These are phyloP conservation scores for Champsocephalus gunnari DNA, from an alignment of 2,797 vertebrate genomes.

Conservation along the genomic window DNA sequence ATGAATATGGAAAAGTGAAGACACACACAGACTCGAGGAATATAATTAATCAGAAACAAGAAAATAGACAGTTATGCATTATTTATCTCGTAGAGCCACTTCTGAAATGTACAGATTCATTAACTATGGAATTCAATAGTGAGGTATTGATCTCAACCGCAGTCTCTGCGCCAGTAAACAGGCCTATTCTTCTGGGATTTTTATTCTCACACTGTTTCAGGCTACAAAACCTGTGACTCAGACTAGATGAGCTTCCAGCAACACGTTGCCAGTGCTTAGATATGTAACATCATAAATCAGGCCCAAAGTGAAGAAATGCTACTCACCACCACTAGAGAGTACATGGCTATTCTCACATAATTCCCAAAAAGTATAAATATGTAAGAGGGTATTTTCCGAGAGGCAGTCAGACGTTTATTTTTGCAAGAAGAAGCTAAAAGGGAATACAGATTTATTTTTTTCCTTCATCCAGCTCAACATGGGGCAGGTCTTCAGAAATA, in stretches of 20 bases:
- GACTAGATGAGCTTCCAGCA: conserved; percentile 8
- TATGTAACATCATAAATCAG: conserved; percentile 30
- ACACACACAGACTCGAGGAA: background rate
- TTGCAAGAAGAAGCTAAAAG: conserved; percentile 30
- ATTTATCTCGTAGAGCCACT: conserved; percentile 54
- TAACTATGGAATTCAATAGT: conserved; percentile 29
- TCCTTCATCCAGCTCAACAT: conserved; percentile 11
- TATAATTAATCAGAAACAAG: conserved; percentile 36
- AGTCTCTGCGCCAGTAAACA: conserved; percentile 3
- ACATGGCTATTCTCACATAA: conserved; percentile 26
- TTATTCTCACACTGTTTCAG: conserved; percentile 12
- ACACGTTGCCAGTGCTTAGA: background rate
- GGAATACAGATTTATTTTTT: conserved; percentile 17
- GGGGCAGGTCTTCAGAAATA: conserved; percentile 22
- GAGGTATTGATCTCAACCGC: conserved; percentile 40
- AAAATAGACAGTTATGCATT: conserved; percentile 48
- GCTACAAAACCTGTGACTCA: conserved; percentile 30
- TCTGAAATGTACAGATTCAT: conserved; percentile 51
- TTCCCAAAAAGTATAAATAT: conserved; percentile 22
- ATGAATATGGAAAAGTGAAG: conserved; percentile 33
- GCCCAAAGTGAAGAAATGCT: conserved; percentile 10
- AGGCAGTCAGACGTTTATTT: conserved; percentile 11
- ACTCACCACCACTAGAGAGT: background rate
- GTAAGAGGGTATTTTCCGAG: conserved; percentile 14
- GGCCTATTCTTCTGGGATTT: background rate